Base-by-base conservation (phyloP, 2,888 invertebrate genomes). In the Nowickia ferox region DNA sequence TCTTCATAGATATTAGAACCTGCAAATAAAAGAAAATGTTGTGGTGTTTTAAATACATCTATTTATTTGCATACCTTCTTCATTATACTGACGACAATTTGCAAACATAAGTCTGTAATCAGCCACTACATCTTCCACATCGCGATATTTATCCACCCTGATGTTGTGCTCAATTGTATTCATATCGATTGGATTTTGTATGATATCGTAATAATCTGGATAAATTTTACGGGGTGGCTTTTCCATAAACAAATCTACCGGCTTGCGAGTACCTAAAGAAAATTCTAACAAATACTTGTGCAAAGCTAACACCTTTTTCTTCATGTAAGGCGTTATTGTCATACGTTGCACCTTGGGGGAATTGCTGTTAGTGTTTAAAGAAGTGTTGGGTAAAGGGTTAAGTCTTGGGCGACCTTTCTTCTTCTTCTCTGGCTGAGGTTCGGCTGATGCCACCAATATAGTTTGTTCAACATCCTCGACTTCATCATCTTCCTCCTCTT, bases 71-170 rank as follows among this genome's bases (percentile, higher is more conserved):
- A 46, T 66, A 86, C 86, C 96, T 92, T 98, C 97, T 93, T 99
- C 99, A 92, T 99, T 99, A 93, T 98, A 99, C 88, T 97, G 97
- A 0, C 98, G 96, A 90, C 99, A 99, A 93, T 99, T 99, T 81
- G 96, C 95, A 93, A 99, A 99, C 98, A 99, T 98, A n/a, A 98
- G 94, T 88, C 96, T 94, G 89, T 96, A 96, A 92, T 99, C 99
- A 0, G 96, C 94, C 0, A 97, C 95, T 88, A 98, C 94, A 89
- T 98, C 98, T 80, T 97, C 97, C 46, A 98, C 93, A 66, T 94
- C 95, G 57, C 95, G 95, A 93, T 98, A 99, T 87, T 96, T 95
- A 88, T 96, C 96, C 72, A 95, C 95, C 92, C 97, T 97, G 84
- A 99, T 98, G 93, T 98, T 98, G 79, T 95, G 94, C 91, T 98